Evolutionary conservation across 2,888 invertebrate genomes (phyloP).

Genomic region (Aphrophora alni): DNA sequence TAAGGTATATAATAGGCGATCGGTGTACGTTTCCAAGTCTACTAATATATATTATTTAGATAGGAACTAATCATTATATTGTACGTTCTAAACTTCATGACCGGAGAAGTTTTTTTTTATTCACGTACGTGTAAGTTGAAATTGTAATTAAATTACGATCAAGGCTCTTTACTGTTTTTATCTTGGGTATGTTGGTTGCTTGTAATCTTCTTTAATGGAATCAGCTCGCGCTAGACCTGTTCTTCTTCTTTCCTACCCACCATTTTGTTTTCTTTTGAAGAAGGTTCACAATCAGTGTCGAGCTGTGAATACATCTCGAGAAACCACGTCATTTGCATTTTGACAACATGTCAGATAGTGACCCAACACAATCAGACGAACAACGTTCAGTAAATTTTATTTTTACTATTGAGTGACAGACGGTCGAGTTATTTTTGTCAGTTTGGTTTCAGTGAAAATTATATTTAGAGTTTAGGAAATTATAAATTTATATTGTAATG

Average conservation of each 20-base stretch:
- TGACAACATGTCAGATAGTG: background rate
- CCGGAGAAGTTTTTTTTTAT: background rate
- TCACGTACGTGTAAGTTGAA: background rate
- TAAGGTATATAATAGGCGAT: background rate
- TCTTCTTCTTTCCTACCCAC: background rate
- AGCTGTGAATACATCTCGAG: background rate
- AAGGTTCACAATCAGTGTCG: background rate
- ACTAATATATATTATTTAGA: background rate
- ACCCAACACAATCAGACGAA: background rate
- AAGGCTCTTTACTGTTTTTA: background rate
- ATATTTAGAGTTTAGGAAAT: too few species aligned
- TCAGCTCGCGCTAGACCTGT: constrained; percentile 1
- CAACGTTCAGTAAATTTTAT: background rate
- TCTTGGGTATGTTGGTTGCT: background rate
- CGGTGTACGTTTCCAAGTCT: background rate
- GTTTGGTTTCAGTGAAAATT: too few species aligned
- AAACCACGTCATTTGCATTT: constrained; percentile 2
- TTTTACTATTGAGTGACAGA: background rate
- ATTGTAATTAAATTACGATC: background rate
- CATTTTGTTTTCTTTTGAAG: constrained; percentile 4
- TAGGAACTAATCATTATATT: background rate
- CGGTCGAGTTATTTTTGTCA: background rate
- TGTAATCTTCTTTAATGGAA: background rate
- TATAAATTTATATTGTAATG: too few species aligned
- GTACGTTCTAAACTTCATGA: background rate